phyloP scores from a whole-genome alignment of 2,113 vertebrate genomes.

The Poicephalus meyeri region DNA sequence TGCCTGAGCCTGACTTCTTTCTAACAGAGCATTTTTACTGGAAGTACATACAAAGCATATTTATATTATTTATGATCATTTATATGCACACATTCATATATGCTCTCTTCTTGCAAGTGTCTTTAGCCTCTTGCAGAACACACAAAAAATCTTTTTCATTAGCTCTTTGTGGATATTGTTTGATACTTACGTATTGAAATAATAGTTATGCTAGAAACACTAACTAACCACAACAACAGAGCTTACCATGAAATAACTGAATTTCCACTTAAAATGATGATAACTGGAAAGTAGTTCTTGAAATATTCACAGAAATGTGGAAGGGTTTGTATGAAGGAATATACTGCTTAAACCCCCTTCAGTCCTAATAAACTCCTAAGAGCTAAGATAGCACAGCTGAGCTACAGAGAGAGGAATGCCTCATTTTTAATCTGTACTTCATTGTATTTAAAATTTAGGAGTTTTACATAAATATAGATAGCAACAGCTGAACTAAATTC shows the following conservation, averaged over 20 bases:
- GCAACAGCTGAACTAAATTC: slow-evolving; percentile 5
- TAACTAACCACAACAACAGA: not conserved
- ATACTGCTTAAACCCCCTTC: not conserved
- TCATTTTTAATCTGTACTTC: not conserved
- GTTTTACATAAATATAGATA: slow-evolving; percentile 36
- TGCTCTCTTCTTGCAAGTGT: not conserved
- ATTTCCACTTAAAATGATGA: not conserved
- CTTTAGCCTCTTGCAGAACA: not conserved
- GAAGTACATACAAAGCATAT: not conserved
- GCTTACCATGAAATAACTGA: not conserved
- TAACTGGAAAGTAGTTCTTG: not conserved
- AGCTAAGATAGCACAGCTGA: not conserved
- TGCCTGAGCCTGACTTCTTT: not conserved
- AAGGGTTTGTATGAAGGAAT: not conserved
- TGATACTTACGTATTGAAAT: not conserved
- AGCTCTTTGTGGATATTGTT: not conserved
- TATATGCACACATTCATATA: not conserved
- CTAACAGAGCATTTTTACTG: not conserved
- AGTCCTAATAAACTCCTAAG: not conserved
- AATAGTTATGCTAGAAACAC: not conserved
- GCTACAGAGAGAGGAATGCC: not conserved
- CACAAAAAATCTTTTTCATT: rapidly evolving
- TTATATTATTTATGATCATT: not conserved
- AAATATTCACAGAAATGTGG: not conserved
- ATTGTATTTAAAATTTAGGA: not conserved